Evolutionary conservation across 2,888 invertebrate genomes (phyloP).

Genomic region (Endotricha flammealis): DNA sequence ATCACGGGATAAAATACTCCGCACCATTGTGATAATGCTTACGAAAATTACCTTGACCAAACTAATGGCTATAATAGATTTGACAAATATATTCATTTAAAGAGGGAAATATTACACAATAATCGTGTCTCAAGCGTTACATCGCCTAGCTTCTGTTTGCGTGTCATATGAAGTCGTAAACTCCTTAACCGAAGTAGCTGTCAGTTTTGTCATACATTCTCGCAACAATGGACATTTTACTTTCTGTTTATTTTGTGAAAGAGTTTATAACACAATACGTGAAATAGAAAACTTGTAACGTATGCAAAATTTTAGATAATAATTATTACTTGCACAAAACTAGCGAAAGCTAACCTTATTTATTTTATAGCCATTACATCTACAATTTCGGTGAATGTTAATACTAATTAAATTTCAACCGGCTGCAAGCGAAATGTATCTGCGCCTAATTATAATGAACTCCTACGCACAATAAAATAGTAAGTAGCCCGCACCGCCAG

Average conservation of each 20-base stretch:
- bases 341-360: neutral
- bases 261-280: neutral
- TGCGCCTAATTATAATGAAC: constrained; percentile 2
- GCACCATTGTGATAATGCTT: constrained; percentile 48
- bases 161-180: constrained; percentile 9
- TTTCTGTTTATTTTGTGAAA: constrained; percentile 3
- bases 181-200: constrained; percentile 4
- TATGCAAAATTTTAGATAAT: neutral
- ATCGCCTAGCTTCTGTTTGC: constrained; percentile 30
- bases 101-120: constrained; percentile 55
- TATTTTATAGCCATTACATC: too few species aligned
- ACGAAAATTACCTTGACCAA: constrained; percentile 68
- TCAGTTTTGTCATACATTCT: constrained; percentile 7
- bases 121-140: constrained; percentile 47
- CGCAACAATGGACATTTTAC: constrained; percentile 9
- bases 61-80: constrained; percentile 59
- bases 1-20: constrained; percentile 21
- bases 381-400: too few species aligned
- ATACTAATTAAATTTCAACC: too few species aligned
- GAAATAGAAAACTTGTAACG: constrained; percentile 1
- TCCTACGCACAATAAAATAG: constrained; percentile 4
- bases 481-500: constrained; percentile 1
- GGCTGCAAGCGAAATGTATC: constrained; percentile 1
- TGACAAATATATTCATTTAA: constrained; percentile 64
- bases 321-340: neutral